Evolutionary conservation across 2,888 invertebrate genomes (phyloP), one percentile per base, ranked within the genome.

Genomic region (Tinea pellionella): DNA sequence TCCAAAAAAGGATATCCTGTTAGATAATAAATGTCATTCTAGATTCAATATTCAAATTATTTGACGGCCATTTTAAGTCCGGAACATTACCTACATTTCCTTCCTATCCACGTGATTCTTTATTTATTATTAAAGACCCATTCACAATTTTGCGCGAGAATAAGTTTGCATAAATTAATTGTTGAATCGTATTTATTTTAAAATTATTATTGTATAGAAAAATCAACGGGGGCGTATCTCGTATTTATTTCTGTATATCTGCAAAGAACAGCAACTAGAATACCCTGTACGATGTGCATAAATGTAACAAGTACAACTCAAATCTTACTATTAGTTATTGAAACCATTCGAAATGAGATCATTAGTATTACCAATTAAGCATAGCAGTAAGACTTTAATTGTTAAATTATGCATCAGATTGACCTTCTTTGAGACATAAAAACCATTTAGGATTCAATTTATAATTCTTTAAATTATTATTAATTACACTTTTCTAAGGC

Each of bases 41-140:
- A 47, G 47, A 47, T 47, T 16, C 47, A 9, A 47, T 47, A 47
- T 47, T 15, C 6, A 47, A 16, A 2, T 16, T 47, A 47, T 16
- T 16, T 47, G 47, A 47, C 47, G 47, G 47, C 9, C 47, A 47
- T 47, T 16, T 16, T 47, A 37, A 47, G 15, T 47, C 47, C 47
- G 47, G 47, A 47, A 47, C 47, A 16, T 47, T n/a, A n/a, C n/a
- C n/a, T n/a, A 47, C 15, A 47, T 47, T 47, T 47, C 47, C 47
- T 47, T 47, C 47, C 47, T 47, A 47, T 9, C 2, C 9, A n/a
- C 2, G 47, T n/a, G n/a, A n/a, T 16, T n/a, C 47, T 6, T 15
- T 4, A 15, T 15, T 15, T 42, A 42, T 47, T 15, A 47, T n/a
- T 47, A 16, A 47, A 47, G 47, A n/a, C 15, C 2, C 15, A 16